Evolutionary conservation across 2,888 invertebrate species (phyloP).

Genomic region (Lutraria lutraria): DNA sequence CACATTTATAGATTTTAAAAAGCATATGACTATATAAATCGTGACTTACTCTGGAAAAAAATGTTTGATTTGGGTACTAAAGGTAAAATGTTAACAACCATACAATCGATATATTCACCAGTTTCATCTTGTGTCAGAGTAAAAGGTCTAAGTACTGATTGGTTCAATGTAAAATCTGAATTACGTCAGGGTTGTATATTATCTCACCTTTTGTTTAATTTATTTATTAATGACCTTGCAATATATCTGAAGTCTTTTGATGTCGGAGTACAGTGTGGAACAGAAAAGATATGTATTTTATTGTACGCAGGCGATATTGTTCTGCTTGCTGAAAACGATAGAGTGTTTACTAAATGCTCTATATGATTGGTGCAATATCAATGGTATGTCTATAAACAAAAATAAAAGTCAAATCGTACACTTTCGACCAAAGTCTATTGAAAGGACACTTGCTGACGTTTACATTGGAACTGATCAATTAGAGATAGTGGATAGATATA

Average conservation of each 20-base stretch:
- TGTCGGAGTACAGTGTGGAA: slow-evolving; percentile 20
- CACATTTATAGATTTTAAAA: no score
- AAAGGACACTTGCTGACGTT: slow-evolving; percentile 37
- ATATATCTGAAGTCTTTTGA: slow-evolving; percentile 40
- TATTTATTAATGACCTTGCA: slow-evolving; percentile 57
- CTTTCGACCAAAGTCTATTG: slow-evolving; percentile 44
- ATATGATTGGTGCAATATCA: slow-evolving; percentile 51
- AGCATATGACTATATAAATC: no score
- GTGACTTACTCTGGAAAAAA: no score
- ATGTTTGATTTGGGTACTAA: no score
- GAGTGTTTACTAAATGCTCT: slow-evolving; percentile 49
- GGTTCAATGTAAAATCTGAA: slow-evolving; percentile 54
- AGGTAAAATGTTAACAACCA: slow-evolving; percentile 28
- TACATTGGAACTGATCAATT: slow-evolving; percentile 48
- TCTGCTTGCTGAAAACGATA: slow-evolving; percentile 50
- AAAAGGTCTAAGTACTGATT: not conserved
- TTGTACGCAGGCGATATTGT: slow-evolving; percentile 65
- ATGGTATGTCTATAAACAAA: slow-evolving; percentile 56
- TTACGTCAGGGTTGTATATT: slow-evolving; percentile 60
- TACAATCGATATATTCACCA: slow-evolving; percentile 26
- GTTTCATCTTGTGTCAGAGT: slow-evolving; percentile 13
- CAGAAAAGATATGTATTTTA: slow-evolving; percentile 49
- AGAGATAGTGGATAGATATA: slow-evolving; percentile 46
- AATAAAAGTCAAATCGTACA: slow-evolving; percentile 65
- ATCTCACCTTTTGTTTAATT: slow-evolving; percentile 62